A percentile compares a stretch with the other conserved stretches of the same genome.
Evolutionary conservation across 1,140 invertebrate genomes (phyloP).

Genomic region (Lerema accius): DNA sequence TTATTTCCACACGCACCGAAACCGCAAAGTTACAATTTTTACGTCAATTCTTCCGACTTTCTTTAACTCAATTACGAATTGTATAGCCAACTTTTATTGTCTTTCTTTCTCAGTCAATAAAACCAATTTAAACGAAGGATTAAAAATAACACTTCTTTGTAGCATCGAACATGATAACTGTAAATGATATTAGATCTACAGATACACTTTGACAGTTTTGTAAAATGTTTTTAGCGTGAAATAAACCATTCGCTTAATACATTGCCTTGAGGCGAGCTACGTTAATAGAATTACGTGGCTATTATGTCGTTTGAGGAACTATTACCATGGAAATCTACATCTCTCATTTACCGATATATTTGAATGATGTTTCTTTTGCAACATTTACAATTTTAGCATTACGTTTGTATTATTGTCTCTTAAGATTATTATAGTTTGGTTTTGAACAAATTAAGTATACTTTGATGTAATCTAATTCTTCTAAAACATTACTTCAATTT

Average conservation of each 20-base stretch:
- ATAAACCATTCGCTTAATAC: constrained; percentile 7
- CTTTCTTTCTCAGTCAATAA: neutral
- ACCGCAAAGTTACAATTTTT: constrained; percentile 1
- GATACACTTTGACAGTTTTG: neutral
- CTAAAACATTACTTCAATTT: too few species aligned
- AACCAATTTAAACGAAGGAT: neutral
- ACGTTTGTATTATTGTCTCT: too few species aligned
- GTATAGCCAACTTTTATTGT: neutral
- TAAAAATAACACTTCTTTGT: neutral
- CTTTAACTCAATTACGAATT: neutral
- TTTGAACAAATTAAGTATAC: too few species aligned
- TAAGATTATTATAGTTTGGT: too few species aligned
- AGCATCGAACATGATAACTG: neutral
- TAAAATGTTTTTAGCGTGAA: neutral
- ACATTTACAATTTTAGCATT: too few species aligned
- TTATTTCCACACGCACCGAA: constrained; percentile 8
- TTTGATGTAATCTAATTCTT: too few species aligned
- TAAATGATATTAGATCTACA: neutral
- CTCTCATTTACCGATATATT: too few species aligned
- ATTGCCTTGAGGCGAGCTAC: neutral
- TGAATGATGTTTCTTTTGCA: too few species aligned
- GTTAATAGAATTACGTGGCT: constrained; percentile 10
- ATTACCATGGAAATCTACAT: too few species aligned
- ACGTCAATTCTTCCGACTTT: constrained; percentile 3
- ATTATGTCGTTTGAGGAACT: neutral